Base-by-base conservation (phyloP, 1,140 invertebrate species). In the Drosophila kepulauana region DNA sequence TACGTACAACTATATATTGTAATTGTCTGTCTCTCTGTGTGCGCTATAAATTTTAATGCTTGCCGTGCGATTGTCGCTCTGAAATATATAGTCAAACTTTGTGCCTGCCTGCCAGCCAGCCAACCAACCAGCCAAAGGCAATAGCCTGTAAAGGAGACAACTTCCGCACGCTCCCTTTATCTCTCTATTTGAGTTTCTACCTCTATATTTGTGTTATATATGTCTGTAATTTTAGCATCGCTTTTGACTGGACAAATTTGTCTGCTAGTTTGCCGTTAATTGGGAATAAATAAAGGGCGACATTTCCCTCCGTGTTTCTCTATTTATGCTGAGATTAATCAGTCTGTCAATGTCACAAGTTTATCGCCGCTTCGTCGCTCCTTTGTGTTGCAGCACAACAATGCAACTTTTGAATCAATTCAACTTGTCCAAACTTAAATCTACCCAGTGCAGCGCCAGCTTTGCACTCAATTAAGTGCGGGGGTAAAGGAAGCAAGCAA, bases 401-500 rank as follows among this genome's bases (percentile, higher is more conserved):
- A 88, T 84, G 85, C 80, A 88, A 88, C 80, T 88, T 88, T 88
- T 89, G 85, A 89, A 88, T 88, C 84, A 88, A 88, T 88, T 89
- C 85, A 88, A 89, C 81, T 88, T 89, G 85, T 89, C 73, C 68
- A 89, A 89, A 89, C 78, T 88, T 88, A 89, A 88, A 89, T 88
- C 85, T 69, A 71, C 70, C 70, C 80, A 57, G 49, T 76, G 71
- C 79, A 73, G 75, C 82, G 66, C 59, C 70, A 85, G 85, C 86
- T 88, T 88, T 88, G 85, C 85, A 88, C 85, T 88, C 85, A 88
- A 88, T 88, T 88, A 88, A 88, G 78, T 89, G 67, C 2, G 16
- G 11, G 30, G 33, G 15, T 7, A 25, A 13, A 28, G 30, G 49
- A 45, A 7, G 51, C 5, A 13, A 4, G 16, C 30, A 28, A 5